Base-by-base conservation (phyloP, 2,797 vertebrate species). In the Platalea minor region DNA sequence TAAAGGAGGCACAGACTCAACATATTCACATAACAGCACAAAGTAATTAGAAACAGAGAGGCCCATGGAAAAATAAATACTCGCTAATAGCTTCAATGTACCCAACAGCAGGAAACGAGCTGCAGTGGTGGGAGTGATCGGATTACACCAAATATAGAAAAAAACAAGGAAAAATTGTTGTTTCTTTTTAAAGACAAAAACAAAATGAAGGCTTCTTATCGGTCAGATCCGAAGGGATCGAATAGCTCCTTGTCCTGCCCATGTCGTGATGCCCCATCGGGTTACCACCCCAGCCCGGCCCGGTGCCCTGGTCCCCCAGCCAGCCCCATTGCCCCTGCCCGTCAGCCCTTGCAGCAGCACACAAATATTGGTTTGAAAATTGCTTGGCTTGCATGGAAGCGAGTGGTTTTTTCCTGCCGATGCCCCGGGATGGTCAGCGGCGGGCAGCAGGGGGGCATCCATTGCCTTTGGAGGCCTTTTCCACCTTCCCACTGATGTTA, bases 41-140 rank as follows among this genome's bases (percentile, higher is more conserved):
- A 83, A 75, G 57, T 88, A 83, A 92, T 80, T 68, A 80, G 72
- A 85, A 91, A 76, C 84, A 80, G 70, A 76, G 83, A 59, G 28
- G 70, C 51, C 89, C 11, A 0, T 39, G 87, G 91, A 94, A 91
- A 96, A 92, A 88, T 83, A 96, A 96, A 92, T 83, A 87, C 26
- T 68, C 81, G 79, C 33, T 89, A 89, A 85, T 26, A 80, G 75
- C 60, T 79, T 92, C 28, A 13, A 16, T 18, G 87, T 77, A 68
- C 48, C 78, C 72, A 88, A 29, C 57, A 78, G 89, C 82, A 92
- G 91, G 96, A 95, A 92, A 83, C 12, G 50, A 83, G 69, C 33
- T 45, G 50, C 67, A 37, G 68, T 23, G 51, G 68, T n/a, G 20
- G 53, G 57, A 92, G 54, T n/a, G 69, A 84, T 60, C 76, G 25